Base-by-base conservation (phyloP, 2,113 vertebrate species). In the Sinocyclocheilus maitianheensis region DNA sequence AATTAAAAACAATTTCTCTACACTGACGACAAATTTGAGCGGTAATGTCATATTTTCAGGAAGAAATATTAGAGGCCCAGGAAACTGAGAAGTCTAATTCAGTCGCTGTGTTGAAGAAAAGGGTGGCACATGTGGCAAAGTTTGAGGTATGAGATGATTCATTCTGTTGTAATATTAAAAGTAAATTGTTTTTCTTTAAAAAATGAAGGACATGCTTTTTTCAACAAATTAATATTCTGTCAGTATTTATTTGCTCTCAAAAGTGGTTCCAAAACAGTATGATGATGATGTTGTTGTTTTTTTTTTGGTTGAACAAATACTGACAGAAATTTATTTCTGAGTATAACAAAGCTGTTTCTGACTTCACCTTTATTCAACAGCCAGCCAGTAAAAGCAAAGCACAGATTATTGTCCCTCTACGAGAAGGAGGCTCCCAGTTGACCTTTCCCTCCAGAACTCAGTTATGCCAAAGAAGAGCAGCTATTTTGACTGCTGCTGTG, bases 111-210 rank as follows among this genome's bases (percentile, higher is more conserved):
- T 91, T 89, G 43, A 93, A 92, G 90, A 96, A 90, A 89, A 95
- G 94, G 86, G 91, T 94, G 55, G 92, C 94, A 65, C 94, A 95
- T 77, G 86, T 84, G 14, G 87, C 90, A 82, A 95, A 93, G 91
- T 87, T 90, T 86, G 93, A 95, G 92, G 94, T 95, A 89, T 14
- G 40, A 24, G 16, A 9, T 48, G 9, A 3, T 65, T 79, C 3
- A 11, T 20, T 34, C 30, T 13, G 3, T 6, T 51, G 16, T 18
- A 18, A 55, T 18, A 55, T 20, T 3, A 53, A 14, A 53, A 53
- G 13, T 46, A 40, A 1, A 5, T 40, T 40, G 7, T 40, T 40
- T 40, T 40, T 40, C 10, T 10, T 46, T 11, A 37, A 37, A 37
- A 37, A 37, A 37, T 37, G 1, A 43, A 43, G 40, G 40, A 9